Conservation (phyloP, 1,140 invertebrate species). For the Drosophila melanica region DNA sequence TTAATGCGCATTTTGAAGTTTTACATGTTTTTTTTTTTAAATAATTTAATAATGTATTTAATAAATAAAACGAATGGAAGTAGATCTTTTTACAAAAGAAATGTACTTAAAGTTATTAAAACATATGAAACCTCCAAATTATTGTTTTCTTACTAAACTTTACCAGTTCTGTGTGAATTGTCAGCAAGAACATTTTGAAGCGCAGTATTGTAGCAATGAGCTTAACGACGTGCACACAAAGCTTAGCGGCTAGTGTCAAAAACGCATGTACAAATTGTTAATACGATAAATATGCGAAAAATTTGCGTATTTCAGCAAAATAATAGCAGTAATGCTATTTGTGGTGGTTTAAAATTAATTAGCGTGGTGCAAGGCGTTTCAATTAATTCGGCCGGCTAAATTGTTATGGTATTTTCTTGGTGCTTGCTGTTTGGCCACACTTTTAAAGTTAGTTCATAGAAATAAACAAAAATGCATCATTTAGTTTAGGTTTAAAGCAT, state of each 20-base stretch:
- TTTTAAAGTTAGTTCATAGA: constrained; percentile 17
- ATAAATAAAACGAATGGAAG: constrained; percentile 69
- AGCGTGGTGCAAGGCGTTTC: not conserved
- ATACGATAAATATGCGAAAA: too few relatives aligned
- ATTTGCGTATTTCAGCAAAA: too few relatives aligned
- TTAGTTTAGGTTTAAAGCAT: constrained; percentile 36
- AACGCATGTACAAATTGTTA: not conserved
- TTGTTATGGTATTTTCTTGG: constrained; percentile 6
- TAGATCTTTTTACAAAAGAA: constrained; percentile 79
- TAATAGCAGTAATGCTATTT: too few relatives aligned
- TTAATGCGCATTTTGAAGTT: constrained; percentile 74
- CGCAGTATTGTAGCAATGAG: constrained; percentile 9
- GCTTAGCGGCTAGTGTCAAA: not conserved
- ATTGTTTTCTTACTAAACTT: not conserved
- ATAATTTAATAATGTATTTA: constrained; percentile 81
- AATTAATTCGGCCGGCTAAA: not conserved
- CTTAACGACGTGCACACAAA: not conserved
- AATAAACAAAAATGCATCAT: constrained; percentile 47
- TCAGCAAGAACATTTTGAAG: not conserved
- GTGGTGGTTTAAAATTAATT: not conserved
- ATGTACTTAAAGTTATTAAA: constrained; percentile 77
- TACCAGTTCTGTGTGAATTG: not conserved
- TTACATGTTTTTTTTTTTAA: constrained; percentile 77
- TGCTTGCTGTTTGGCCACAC: constrained; percentile 33
- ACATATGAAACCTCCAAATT: constrained; percentile 48